Percentiles rank a stretch among this genome's conserved stretches.
These are phyloP conservation scores for Sympetrum striolatum DNA, from an alignment of 2,888 invertebrate genomes.

Conservation along the genomic window DNA sequence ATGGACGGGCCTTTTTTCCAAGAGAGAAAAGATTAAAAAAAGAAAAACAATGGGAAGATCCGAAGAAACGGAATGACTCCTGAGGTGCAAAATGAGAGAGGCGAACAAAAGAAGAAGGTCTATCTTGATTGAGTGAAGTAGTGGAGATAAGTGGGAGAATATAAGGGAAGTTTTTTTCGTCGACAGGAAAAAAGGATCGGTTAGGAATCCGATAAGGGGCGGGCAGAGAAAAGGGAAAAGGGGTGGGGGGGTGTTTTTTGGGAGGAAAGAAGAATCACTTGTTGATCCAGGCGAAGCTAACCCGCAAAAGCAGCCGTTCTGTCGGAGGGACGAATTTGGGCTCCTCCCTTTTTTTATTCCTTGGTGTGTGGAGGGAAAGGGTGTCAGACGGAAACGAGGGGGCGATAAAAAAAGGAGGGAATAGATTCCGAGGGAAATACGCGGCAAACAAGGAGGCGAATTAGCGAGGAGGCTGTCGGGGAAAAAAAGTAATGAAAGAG, in stretches of 20 bases:
- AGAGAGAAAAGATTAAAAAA: background rate
- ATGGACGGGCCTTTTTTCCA: background rate
- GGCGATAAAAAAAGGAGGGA: conserved; percentile 1
- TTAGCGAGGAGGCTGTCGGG: conserved; percentile 18
- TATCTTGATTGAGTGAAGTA: background rate
- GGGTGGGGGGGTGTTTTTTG: background rate
- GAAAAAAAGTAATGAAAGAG: background rate
- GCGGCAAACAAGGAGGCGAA: conserved; percentile 29
- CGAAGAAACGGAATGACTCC: background rate
- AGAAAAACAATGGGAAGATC: background rate
- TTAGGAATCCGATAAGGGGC: background rate
- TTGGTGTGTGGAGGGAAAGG: background rate
- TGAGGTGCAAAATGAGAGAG: background rate
- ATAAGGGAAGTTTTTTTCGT: background rate
- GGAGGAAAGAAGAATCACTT: conserved; percentile 40
- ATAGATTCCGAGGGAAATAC: conserved; percentile 13
- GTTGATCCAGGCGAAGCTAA: conserved; percentile 38
- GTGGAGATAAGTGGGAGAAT: conserved; percentile 13
- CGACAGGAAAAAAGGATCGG: background rate
- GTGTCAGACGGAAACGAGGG: no score
- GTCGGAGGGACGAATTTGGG: conserved; percentile 38
- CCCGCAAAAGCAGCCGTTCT: conserved; percentile 29
- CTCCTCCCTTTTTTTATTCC: conserved; percentile 16
- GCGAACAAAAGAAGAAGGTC: background rate
- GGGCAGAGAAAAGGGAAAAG: background rate